phyloP scores from a whole-genome alignment of 2,888 invertebrate species.

The Sphaerophoria taeniata region DNA sequence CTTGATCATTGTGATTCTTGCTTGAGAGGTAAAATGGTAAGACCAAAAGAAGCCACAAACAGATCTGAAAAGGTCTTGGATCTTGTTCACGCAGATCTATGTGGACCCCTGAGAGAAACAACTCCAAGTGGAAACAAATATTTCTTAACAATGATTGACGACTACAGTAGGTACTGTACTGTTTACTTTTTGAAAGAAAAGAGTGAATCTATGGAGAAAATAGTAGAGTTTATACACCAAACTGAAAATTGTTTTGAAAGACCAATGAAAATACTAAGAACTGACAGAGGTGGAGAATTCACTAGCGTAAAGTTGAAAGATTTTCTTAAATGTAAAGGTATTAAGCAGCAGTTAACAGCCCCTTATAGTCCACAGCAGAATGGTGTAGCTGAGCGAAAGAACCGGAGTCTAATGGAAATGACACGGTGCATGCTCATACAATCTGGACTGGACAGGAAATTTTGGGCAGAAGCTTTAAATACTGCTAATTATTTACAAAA shows the following conservation, averaged over 20 bases:
- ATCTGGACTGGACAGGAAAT: not conserved
- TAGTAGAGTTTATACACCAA: not conserved
- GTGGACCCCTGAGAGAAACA: too few species aligned
- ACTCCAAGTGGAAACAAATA: too few species aligned
- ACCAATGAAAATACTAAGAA: not conserved
- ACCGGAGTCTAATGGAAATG: not conserved
- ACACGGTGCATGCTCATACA: not conserved
- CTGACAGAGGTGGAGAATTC: slow-evolving; percentile 8
- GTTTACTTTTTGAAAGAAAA: slow-evolving; percentile 1
- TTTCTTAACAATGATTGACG: too few species aligned
- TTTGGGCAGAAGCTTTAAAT: not conserved
- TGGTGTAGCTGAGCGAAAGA: slow-evolving; percentile 1
- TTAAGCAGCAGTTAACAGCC: not conserved
- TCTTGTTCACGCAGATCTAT: too few species aligned
- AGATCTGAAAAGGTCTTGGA: not conserved
- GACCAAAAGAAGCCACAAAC: not conserved
- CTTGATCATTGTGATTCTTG: slow-evolving; percentile 3
- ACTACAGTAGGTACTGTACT: too few species aligned
- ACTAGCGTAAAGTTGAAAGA: not conserved
- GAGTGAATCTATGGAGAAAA: not conserved
- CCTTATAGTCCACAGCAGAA: not conserved
- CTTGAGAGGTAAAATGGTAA: too few species aligned
- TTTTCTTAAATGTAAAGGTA: not conserved
- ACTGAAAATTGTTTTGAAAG: not conserved
- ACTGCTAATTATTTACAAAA: not conserved